Conservation (phyloP, 2,888 invertebrate genomes). For the Serrognathus titanus region DNA sequence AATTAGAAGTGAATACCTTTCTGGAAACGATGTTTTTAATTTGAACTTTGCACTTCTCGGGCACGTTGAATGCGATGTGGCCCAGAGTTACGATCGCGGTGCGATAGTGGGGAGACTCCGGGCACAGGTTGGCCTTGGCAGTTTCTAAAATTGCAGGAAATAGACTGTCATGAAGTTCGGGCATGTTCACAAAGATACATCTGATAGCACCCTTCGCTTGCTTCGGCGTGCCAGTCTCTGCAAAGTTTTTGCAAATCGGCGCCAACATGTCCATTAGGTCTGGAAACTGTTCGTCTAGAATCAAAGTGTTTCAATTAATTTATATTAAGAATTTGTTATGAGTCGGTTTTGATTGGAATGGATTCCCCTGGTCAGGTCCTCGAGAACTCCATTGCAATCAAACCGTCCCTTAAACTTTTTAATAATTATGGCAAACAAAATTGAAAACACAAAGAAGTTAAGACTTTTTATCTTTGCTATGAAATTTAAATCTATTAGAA, state of each 20-base stretch:
- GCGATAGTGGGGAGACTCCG: slow-evolving; percentile 77
- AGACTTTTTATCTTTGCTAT: no score
- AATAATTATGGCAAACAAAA: no score
- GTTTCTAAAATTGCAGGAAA: slow-evolving; percentile 82
- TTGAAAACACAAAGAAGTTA: no score
- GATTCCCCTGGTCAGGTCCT: no score
- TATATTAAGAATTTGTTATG: no score
- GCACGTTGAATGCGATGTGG: slow-evolving; percentile 90
- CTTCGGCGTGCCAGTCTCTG: slow-evolving; percentile 85
- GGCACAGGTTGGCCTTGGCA: slow-evolving; percentile 69
- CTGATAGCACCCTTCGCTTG: slow-evolving; percentile 96
- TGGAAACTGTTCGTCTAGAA: slow-evolving; percentile 69
- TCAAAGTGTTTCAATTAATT: no score
- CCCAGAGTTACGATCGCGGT: slow-evolving; percentile 93
- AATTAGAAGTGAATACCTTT: slow-evolving; percentile 54
- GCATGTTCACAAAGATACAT: slow-evolving; percentile 84
- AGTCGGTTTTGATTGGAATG: no score
- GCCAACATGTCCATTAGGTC: slow-evolving; percentile 74
- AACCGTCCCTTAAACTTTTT: no score
- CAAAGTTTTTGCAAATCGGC: slow-evolving; percentile 83
- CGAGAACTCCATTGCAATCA: no score
- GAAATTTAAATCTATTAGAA: no score
- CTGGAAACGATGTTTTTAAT: slow-evolving; percentile 94
- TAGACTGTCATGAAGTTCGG: slow-evolving; percentile 66
- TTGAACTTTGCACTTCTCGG: slow-evolving; percentile 82